Percentiles rank a stretch among this genome's conserved stretches.
phyloP scores from a whole-genome alignment of 2,888 invertebrate genomes.

The Ferrisia virgata region DNA sequence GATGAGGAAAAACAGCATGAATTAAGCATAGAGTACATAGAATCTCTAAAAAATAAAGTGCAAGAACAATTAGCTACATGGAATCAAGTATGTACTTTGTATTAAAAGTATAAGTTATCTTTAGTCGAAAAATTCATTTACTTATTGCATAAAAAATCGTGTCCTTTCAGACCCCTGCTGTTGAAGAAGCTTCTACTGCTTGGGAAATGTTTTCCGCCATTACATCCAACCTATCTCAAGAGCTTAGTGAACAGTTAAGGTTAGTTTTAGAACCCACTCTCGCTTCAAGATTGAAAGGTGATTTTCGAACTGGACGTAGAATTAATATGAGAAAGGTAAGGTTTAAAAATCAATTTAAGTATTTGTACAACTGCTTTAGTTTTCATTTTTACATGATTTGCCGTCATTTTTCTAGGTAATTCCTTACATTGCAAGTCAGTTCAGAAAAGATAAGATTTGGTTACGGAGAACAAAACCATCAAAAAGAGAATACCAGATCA shows the following conservation, averaged over 20 bases:
- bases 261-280: slow-evolving; percentile 94
- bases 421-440: slow-evolving; percentile 98
- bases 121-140: slow-evolving; percentile 45
- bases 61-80: slow-evolving; percentile 58
- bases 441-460: slow-evolving; percentile 99
- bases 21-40: slow-evolving; percentile 54
- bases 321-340: slow-evolving; percentile 89
- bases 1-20: slow-evolving; percentile 49
- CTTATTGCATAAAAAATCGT: too few species aligned
- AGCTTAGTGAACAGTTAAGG: slow-evolving; percentile 88
- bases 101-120: neutral
- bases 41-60: slow-evolving; percentile 55
- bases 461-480: slow-evolving; percentile 90
- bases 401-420: slow-evolving; percentile 66
- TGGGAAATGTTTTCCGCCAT: slow-evolving; percentile 65
- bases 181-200: slow-evolving; percentile 56
- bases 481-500: slow-evolving; percentile 92
- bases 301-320: slow-evolving; percentile 85
- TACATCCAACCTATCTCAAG: slow-evolving; percentile 67
- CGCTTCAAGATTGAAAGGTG: slow-evolving; percentile 86
- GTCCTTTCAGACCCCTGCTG: slow-evolving; percentile 51
- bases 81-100: slow-evolving; percentile 55
- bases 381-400: neutral
- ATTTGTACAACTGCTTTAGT: neutral
- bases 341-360: neutral